A percentile compares a stretch with the other conserved stretches of the same genome.
phyloP scores from a whole-genome alignment of 2,797 vertebrate species.

The Peromyscus nudipes region DNA sequence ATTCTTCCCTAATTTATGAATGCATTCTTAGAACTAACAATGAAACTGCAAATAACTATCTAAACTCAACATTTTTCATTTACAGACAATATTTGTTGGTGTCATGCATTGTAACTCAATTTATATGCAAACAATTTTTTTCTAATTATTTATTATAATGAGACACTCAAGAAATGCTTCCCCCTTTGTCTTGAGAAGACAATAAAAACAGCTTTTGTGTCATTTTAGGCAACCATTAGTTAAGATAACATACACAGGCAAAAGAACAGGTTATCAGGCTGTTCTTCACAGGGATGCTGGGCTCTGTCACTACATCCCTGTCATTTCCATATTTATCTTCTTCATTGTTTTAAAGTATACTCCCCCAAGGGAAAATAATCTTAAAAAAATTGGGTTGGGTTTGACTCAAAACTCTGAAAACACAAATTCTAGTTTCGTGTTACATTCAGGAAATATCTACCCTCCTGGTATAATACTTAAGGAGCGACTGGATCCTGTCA shows the following conservation, averaged over 20 bases:
- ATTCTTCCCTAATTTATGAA: background rate
- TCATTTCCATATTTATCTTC: background rate
- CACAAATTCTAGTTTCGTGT: constrained; percentile 66
- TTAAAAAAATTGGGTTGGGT: background rate
- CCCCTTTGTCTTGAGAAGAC: background rate
- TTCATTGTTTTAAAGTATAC: background rate
- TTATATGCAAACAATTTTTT: background rate
- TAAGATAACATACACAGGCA: background rate
- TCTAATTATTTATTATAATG: constrained; percentile 5
- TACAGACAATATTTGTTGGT: background rate
- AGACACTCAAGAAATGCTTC: background rate
- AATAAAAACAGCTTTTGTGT: background rate
- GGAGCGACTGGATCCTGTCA: constrained; percentile 69
- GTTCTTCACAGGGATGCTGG: background rate
- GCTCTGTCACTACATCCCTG: background rate
- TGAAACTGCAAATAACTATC: background rate
- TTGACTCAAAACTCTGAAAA: constrained; percentile 70
- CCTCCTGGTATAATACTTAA: constrained; percentile 62
- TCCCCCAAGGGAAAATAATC: constrained; percentile 37
- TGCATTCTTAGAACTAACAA: background rate
- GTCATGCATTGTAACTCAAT: background rate
- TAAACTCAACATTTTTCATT: background rate
- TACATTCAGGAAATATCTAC: constrained; percentile 36
- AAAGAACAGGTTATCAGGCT: background rate
- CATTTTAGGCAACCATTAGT: background rate